Conservation (phyloP, 2,797 vertebrate genomes). For the Sardinella longiceps region DNA sequence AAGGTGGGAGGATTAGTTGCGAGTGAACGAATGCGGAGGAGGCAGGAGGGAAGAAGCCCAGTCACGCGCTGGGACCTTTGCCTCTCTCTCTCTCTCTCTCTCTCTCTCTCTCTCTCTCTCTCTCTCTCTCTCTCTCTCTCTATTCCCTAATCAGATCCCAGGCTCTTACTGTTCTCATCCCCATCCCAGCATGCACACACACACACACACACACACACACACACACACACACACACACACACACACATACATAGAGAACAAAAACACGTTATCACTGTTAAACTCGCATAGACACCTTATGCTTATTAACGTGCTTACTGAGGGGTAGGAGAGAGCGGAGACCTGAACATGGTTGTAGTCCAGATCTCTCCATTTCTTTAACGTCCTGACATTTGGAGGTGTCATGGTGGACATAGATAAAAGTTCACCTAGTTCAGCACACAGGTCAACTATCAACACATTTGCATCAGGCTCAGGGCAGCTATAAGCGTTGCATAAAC, state of each 20-base stretch:
- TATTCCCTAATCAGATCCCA: slow-evolving; percentile 41
- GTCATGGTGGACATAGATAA: background rate
- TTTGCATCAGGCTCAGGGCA: background rate
- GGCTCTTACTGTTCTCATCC: slow-evolving; percentile 44
- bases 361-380: too few relatives aligned
- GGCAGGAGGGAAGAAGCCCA: background rate
- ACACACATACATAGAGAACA: background rate
- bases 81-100: background rate
- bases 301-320: too few relatives aligned
- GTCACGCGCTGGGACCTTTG: background rate
- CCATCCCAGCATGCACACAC: background rate
- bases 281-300: too few relatives aligned
- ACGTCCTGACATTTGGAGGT: background rate
- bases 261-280: background rate
- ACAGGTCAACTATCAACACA: background rate
- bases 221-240: background rate
- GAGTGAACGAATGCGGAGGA: background rate
- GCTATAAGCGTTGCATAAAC: background rate
- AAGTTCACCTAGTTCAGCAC: too few relatives aligned
- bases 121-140: slow-evolving; percentile 26
- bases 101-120: slow-evolving; percentile 22
- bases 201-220: background rate
- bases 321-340: too few relatives aligned
- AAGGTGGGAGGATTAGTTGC: slow-evolving; percentile 22
- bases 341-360: too few relatives aligned